A percentile compares a stretch with the other conserved stretches of the same genome.
These are phyloP conservation scores for Acanthurus lineatus DNA, from an alignment of 2,797 vertebrate genomes.

Conservation along the genomic window DNA sequence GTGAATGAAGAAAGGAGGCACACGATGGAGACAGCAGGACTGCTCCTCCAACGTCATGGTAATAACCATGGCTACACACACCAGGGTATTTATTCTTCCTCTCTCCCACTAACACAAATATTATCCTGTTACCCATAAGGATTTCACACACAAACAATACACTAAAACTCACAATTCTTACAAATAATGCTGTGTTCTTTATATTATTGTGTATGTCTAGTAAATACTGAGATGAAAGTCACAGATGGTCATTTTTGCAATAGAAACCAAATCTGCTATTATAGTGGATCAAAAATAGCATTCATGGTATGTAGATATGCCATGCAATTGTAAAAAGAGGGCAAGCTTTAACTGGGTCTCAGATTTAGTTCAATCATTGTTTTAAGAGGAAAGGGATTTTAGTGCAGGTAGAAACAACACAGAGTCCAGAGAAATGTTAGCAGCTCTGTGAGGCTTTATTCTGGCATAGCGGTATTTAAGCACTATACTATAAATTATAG, in stretches of 20 bases:
- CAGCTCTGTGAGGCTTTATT: background rate
- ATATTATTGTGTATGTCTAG: background rate
- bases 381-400: slow-evolving; percentile 7
- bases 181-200: slow-evolving; percentile 19
- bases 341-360: slow-evolving; percentile 35
- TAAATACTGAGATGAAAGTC: background rate
- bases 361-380: slow-evolving; percentile 23
- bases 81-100: slow-evolving; percentile 79
- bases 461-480: slow-evolving; percentile 6
- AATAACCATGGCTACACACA: slow-evolving; percentile 86
- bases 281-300: background rate
- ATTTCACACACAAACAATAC: slow-evolving; percentile 53
- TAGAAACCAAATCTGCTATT: slow-evolving; percentile 15
- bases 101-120: slow-evolving; percentile 69
- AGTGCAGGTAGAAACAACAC: slow-evolving; percentile 1
- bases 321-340: slow-evolving; percentile 44
- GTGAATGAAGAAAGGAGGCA: slow-evolving; percentile 83
- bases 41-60: slow-evolving; percentile 79
- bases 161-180: slow-evolving; percentile 27
- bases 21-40: slow-evolving; percentile 72
- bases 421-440: slow-evolving; percentile 7
- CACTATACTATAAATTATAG: background rate
- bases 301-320: slow-evolving; percentile 19
- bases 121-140: slow-evolving; percentile 58
- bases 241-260: slow-evolving; percentile 6